Conservation (phyloP, 1,140 invertebrate species). For the Zaprionus camerounensis region DNA sequence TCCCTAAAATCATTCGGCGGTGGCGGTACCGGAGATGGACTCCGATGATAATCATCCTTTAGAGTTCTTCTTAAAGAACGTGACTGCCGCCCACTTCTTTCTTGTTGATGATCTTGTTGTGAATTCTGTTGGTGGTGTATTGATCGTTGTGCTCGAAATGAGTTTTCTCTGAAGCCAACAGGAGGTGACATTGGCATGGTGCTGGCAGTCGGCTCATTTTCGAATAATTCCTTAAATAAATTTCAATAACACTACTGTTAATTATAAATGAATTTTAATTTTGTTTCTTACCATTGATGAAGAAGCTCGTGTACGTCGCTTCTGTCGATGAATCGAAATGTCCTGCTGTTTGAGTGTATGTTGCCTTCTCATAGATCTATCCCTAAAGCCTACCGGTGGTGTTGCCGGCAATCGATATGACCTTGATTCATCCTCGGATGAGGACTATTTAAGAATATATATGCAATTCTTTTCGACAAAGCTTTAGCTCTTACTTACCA, state of each 20-base stretch:
- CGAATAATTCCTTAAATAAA: neutral
- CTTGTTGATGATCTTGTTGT: neutral
- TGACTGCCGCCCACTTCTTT: neutral
- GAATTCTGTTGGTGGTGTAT: neutral
- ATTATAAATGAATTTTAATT: neutral
- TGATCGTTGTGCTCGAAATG: neutral
- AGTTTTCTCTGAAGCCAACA: neutral
- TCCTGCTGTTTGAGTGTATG: neutral
- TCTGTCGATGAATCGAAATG: neutral
- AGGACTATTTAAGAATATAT: neutral
- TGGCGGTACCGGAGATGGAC: neutral
- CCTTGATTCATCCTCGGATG: neutral
- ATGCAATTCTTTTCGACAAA: neutral
- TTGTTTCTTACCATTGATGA: neutral
- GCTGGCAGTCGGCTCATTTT: neutral
- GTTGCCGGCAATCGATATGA: neutral
- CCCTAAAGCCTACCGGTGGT: slow-evolving; percentile 13
- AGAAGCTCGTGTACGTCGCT: neutral
- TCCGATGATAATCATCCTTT: neutral
- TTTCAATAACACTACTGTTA: neutral
- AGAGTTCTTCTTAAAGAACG: neutral
- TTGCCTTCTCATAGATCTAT: neutral
- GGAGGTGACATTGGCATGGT: neutral
- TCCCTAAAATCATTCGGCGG: neutral
- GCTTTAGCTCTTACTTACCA: neutral